Conservation (phyloP, 2,113 vertebrate species). For the Lophura nycthemera region DNA sequence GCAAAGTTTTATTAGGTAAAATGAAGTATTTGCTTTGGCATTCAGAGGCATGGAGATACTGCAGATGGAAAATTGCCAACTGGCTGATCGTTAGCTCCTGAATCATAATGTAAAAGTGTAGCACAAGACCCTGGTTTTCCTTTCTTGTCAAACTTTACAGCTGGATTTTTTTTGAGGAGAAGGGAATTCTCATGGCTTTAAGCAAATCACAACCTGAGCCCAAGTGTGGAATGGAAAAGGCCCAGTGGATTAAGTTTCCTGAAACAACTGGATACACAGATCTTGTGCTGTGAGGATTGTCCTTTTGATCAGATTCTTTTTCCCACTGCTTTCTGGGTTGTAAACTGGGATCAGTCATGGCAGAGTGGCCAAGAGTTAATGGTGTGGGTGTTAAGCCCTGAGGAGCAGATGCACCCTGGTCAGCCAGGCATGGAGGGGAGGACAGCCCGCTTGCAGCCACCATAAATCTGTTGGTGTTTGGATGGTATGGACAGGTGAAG, state of each 20-base stretch:
- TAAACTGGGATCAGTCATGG: slow-evolving; percentile 46
- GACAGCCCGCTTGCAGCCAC: background rate
- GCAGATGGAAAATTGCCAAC: background rate
- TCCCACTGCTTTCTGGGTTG: background rate
- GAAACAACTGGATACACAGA: slow-evolving; percentile 60
- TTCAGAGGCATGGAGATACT: slow-evolving; percentile 13
- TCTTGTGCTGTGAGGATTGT: slow-evolving; percentile 37
- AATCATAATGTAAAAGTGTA: background rate
- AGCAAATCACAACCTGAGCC: slow-evolving; percentile 61
- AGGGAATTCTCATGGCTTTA: slow-evolving; percentile 71
- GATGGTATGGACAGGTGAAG: background rate
- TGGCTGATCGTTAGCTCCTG: slow-evolving; percentile 30
- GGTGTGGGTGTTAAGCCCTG: background rate
- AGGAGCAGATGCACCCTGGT: slow-evolving; percentile 10
- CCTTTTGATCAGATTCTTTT: slow-evolving; percentile 61
- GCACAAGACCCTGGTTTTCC: background rate
- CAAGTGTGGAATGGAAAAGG: slow-evolving; percentile 39
- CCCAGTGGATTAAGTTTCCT: slow-evolving; percentile 63
- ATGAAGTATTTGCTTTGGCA: slow-evolving; percentile 28
- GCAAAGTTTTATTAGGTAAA: slow-evolving; percentile 10
- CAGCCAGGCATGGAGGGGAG: background rate
- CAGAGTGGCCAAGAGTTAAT: slow-evolving; percentile 36
- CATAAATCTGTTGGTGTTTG: background rate
- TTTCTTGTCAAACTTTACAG: background rate
- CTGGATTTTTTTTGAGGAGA: background rate